Evolutionary conservation across 2,113 vertebrate genomes (phyloP).

Genomic region (Labeo catla): DNA sequence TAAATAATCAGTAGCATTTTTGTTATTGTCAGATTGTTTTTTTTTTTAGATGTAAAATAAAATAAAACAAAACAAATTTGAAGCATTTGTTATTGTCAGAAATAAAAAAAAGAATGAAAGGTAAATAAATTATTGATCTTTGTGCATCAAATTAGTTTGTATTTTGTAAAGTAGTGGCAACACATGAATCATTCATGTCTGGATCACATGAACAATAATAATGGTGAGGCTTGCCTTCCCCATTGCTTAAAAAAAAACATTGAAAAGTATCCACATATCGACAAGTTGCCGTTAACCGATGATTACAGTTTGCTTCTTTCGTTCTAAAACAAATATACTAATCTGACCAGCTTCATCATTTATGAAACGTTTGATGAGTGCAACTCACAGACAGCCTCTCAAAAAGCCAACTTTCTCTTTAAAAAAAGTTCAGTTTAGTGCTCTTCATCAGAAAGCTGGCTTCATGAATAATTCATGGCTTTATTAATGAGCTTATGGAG

Average conservation of each 20-base stretch:
- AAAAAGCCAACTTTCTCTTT: slow-evolving; percentile 22
- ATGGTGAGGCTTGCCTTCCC: not conserved
- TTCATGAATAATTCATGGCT: slow-evolving; percentile 56
- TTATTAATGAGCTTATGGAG: slow-evolving; percentile 62
- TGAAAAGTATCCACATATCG: not conserved
- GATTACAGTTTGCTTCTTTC: not conserved
- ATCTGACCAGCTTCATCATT: not conserved
- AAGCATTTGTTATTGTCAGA: too few species aligned
- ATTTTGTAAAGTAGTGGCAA: too few species aligned
- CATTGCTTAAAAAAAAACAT: not conserved
- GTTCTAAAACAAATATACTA: not conserved
- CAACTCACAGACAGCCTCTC: not conserved
- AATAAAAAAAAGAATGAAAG: too few species aligned
- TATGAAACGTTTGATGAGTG: not conserved
- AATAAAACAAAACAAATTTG: too few species aligned
- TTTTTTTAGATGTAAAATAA: too few species aligned
- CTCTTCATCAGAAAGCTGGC: slow-evolving; percentile 29
- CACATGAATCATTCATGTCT: not conserved
- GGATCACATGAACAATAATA: not conserved
- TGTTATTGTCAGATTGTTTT: too few species aligned
- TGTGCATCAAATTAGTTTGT: too few species aligned
- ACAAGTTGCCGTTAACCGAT: not conserved
- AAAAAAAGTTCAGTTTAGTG: slow-evolving; percentile 38
- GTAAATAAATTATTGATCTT: too few species aligned
- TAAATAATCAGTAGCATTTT: too few species aligned